Conservation (phyloP, 2,113 vertebrate genomes). For the Neopipo cinnamomea region DNA sequence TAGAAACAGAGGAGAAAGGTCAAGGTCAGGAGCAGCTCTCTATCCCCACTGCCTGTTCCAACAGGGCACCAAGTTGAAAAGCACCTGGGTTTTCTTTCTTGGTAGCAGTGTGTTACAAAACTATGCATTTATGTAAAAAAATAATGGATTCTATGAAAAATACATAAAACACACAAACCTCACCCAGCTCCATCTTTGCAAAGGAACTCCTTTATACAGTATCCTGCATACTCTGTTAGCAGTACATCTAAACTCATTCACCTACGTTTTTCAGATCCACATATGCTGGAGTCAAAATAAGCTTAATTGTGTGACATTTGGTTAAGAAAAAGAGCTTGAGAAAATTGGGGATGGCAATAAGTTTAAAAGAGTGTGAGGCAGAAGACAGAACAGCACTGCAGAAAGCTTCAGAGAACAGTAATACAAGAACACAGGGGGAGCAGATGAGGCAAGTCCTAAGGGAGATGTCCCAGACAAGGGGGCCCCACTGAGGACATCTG, state of each 20-base stretch:
- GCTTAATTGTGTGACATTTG: neutral
- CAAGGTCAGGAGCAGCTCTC: neutral
- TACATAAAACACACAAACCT: neutral
- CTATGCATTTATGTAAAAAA: neutral
- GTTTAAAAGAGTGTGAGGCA: neutral
- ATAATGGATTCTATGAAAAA: neutral
- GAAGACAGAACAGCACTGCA: neutral
- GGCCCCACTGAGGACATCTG: neutral
- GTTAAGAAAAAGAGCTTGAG: neutral
- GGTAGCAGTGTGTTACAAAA: neutral
- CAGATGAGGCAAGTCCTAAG: neutral
- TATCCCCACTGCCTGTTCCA: neutral
- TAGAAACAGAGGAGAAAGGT: conserved; percentile 21
- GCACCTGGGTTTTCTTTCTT: neutral
- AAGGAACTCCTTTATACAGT: neutral
- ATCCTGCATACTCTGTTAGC: neutral
- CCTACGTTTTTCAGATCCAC: neutral
- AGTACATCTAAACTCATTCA: neutral
- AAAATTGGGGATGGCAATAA: neutral
- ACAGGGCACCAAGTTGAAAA: neutral
- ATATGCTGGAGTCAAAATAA: fast-evolving
- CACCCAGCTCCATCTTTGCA: neutral
- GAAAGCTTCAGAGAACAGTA: neutral
- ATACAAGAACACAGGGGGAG: neutral
- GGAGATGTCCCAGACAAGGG: neutral